phyloP scores from a whole-genome alignment of 2,888 invertebrate species.

The Ormia ochracea region DNA sequence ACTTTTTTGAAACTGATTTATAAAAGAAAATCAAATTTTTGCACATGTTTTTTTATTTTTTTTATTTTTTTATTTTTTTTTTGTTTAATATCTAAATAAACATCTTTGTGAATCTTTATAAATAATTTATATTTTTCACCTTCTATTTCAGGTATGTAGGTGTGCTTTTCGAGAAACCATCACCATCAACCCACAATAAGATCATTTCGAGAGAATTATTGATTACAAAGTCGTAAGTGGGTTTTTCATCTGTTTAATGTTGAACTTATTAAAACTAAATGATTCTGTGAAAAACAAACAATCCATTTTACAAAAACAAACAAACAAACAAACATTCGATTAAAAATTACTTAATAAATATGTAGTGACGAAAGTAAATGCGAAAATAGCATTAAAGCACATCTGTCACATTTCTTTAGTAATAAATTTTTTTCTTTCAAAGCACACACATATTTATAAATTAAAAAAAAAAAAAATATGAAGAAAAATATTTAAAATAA shows the following conservation, averaged over 20 bases:
- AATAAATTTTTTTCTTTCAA: constrained; percentile 10
- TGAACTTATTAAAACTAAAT: neutral
- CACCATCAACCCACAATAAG: constrained; percentile 26
- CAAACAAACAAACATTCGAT: constrained; percentile 15
- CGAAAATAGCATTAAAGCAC: constrained; percentile 36
- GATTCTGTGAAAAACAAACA: neutral
- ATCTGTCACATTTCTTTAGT: constrained; percentile 46
- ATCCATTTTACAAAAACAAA: constrained; percentile 19
- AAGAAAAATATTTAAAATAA: constrained; percentile 2
- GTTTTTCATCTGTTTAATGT: constrained; percentile 20
- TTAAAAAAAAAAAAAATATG: neutral
- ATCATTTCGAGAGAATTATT: constrained; percentile 1
- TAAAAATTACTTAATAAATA: constrained; percentile 7
- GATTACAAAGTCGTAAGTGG: constrained; percentile 1
- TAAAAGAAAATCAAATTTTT: too few species aligned
- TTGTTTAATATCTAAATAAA: neutral
- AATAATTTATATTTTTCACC: neutral
- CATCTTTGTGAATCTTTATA: neutral
- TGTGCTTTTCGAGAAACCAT: constrained; percentile 34
- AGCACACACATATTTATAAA: neutral
- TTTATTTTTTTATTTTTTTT: too few species aligned
- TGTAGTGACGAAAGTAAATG: neutral
- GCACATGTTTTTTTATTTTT: too few species aligned
- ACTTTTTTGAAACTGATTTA: too few species aligned
- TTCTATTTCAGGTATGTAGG: constrained; percentile 32